A percentile compares a stretch with the other conserved stretches of the same genome.
Conservation (phyloP, 2,888 invertebrate genomes). For the Balanococcus diminutus region DNA sequence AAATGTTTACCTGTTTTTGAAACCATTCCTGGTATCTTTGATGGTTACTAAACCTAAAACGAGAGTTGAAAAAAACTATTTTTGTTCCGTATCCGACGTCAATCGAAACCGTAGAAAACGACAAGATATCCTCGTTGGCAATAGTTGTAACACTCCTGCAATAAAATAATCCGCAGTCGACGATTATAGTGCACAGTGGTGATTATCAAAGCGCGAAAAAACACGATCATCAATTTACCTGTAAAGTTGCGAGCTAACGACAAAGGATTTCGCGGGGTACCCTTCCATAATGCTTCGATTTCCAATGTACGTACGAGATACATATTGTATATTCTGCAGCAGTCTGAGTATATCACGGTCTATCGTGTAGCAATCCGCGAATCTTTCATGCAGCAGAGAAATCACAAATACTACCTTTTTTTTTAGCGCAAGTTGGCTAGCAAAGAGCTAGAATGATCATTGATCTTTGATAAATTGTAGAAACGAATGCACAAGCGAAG, state of each 20-base stretch:
- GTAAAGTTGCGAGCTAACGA: constrained; percentile 77
- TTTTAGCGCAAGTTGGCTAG: constrained; percentile 80
- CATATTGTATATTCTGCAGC: constrained; percentile 88
- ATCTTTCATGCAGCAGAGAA: constrained; percentile 82
- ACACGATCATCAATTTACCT: constrained; percentile 62
- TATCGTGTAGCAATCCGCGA: constrained; percentile 85
- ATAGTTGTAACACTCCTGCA: constrained; percentile 73
- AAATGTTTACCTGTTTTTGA: constrained; percentile 70
- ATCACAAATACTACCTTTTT: constrained; percentile 88
- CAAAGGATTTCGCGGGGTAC: constrained; percentile 79
- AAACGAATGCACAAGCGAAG: constrained; percentile 92
- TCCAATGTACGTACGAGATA: constrained; percentile 85
- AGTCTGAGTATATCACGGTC: constrained; percentile 90
- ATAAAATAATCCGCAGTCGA: neutral
- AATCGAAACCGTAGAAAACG: constrained; percentile 82
- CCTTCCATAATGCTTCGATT: constrained; percentile 86
- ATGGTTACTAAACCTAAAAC: constrained; percentile 87
- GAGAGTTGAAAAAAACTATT: constrained; percentile 84
- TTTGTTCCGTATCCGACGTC: constrained; percentile 92
- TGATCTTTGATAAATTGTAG: constrained; percentile 92
- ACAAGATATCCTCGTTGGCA: constrained; percentile 84
- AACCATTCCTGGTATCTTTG: constrained; percentile 96
- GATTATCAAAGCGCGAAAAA: neutral
- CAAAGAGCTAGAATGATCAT: constrained; percentile 76
- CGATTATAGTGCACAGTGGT: neutral